These are phyloP conservation scores for Perca flavescens DNA, from an alignment of 2,113 vertebrate genomes.

Conservation along the genomic window DNA sequence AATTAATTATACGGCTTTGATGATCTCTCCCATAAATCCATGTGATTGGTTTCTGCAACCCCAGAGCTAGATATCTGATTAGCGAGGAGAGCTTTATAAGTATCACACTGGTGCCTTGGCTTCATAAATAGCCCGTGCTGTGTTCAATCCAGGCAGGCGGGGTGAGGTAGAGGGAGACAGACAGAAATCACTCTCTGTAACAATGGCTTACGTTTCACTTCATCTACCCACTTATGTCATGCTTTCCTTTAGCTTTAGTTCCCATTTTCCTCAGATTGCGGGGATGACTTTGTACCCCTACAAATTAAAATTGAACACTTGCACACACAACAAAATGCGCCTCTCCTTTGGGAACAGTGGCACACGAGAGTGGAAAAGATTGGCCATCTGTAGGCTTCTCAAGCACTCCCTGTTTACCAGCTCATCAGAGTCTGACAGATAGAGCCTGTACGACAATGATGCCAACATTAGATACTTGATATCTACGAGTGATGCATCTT, in stretches of 20 bases:
- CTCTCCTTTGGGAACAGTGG: constrained; percentile 39
- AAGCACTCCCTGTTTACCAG: constrained; percentile 57
- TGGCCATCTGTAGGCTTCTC: constrained; percentile 71
- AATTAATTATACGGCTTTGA: constrained; percentile 70
- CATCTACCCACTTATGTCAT: constrained; percentile 4
- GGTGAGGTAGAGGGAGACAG: constrained; percentile 20
- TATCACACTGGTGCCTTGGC: constrained; percentile 47
- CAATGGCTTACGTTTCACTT: constrained; percentile 15
- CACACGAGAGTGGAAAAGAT: constrained; percentile 44
- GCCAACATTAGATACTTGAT: constrained; percentile 41
- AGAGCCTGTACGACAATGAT: constrained; percentile 43
- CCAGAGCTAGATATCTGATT: constrained; percentile 70
- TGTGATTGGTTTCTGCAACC: constrained; percentile 58
- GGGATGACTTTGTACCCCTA: constrained; percentile 14
- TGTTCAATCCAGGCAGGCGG: constrained; percentile 35
- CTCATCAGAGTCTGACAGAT: constrained; percentile 66
- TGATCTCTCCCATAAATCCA: constrained; percentile 61
- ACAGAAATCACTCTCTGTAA: constrained; percentile 48
- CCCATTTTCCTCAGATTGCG: neutral
- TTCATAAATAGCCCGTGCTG: constrained; percentile 61
- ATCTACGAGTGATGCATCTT: constrained; percentile 20
- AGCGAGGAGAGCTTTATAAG: constrained; percentile 64
- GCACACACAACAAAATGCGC: constrained; percentile 10
- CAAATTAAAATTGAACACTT: constrained; percentile 50
- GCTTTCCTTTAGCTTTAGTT: constrained; percentile 11